Evolutionary conservation across 2,113 vertebrate species (phyloP).

Genomic region (Buteo buteo): DNA sequence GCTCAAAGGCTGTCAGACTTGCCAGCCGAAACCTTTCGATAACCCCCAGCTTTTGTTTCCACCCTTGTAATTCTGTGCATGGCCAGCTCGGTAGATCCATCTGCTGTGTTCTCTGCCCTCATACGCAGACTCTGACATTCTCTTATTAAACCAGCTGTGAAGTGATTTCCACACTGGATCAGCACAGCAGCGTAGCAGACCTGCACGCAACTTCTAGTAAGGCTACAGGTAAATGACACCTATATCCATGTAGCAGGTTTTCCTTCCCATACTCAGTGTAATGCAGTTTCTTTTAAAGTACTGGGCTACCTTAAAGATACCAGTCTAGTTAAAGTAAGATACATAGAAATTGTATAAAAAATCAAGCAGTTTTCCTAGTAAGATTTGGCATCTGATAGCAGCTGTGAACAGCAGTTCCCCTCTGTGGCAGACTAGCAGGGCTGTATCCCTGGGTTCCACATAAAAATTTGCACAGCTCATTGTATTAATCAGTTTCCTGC

Average conservation of each 20-base stretch:
- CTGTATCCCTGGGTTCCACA: neutral
- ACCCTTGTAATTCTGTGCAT: neutral
- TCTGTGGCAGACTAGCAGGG: neutral
- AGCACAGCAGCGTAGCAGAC: neutral
- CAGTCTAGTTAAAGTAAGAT: neutral
- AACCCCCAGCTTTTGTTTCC: neutral
- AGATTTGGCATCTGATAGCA: neutral
- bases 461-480: neutral
- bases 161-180: neutral
- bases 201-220: neutral
- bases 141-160: neutral
- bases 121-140: neutral
- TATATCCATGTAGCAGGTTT: neutral
- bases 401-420: neutral
- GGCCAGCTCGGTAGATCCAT: neutral
- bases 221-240: neutral
- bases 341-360: neutral
- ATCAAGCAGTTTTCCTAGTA: neutral
- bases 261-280: neutral
- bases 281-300: neutral
- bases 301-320: neutral
- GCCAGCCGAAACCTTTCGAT: neutral
- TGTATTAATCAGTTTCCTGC: conserved; percentile 1
- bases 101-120: neutral
- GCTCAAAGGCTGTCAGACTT: neutral